These are phyloP conservation scores for Megaceryle alcyon DNA, from an alignment of 2,797 vertebrate genomes.

Conservation along the genomic window DNA sequence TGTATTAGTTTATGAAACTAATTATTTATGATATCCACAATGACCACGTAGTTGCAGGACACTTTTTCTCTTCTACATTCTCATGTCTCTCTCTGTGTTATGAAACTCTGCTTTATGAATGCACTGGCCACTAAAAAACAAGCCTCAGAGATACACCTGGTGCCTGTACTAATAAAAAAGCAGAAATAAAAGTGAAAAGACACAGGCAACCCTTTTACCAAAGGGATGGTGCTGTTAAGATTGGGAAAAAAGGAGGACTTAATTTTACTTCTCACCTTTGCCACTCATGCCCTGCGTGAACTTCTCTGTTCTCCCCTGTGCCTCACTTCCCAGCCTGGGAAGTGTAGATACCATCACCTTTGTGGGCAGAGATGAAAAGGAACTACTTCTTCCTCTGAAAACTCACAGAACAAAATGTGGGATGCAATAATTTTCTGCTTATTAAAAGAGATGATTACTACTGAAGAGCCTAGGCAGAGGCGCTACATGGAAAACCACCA, in stretches of 20 bases:
- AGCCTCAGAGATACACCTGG: not conserved
- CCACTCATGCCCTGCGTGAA: rapidly evolving
- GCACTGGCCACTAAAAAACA: not conserved
- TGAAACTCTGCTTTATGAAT: not conserved
- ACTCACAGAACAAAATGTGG: not conserved
- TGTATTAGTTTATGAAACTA: not conserved
- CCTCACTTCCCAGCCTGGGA: not conserved
- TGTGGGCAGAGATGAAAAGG: rapidly evolving
- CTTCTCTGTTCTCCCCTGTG: not conserved
- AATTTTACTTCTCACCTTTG: not conserved
- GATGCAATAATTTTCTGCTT: too few relatives aligned
- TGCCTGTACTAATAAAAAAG: not conserved
- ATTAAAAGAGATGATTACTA: too few relatives aligned
- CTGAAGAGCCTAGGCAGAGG: too few relatives aligned
- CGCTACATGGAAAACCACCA: too few relatives aligned
- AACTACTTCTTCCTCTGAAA: not conserved
- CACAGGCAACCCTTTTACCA: not conserved
- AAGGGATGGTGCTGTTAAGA: not conserved
- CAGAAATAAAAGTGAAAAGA: not conserved
- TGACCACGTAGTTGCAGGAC: not conserved
- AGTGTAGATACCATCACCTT: not conserved
- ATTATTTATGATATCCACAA: not conserved
- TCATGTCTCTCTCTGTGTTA: not conserved
- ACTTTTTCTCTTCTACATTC: not conserved
- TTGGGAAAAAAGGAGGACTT: not conserved